Base-by-base conservation (phyloP, 2,797 vertebrate species). In the Anguilla anguilla region DNA sequence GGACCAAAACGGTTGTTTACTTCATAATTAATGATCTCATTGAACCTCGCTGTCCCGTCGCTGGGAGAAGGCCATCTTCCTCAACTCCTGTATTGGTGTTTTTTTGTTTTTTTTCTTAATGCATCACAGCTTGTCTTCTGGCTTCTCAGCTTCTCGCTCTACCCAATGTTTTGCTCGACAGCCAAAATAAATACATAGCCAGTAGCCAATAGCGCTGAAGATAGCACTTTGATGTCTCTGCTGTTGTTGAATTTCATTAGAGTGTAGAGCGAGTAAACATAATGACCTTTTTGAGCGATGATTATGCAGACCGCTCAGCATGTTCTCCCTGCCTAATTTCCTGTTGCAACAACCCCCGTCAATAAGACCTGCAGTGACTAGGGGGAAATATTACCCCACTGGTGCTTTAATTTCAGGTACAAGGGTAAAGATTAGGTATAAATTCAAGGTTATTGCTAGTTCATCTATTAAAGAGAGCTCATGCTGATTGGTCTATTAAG, bases 231-330 rank as follows among this genome's bases (percentile, higher is more conserved):
- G 43, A 77, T 77, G 15, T 74, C 69, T 74, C 11, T 17, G 69
- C 5, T 74, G n/a, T 43, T 77, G 74, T 39, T 22, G 19, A 15
- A 77, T 77, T 74, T 77, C 13, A 77, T 39, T 77, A 77, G 17
- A 5, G 35, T 17, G 2, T 0, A 15, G 15, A 77, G 74, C 43
- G 17, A 77, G 35, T 77, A 39, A 77, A 77, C 19, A 35, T 77
- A 77, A 77, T 77, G 74, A 43, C 15, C 74, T 77, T 77, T 77
- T 77, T 43, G 74, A 77, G 74, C 74, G 19, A 77, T 77, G 74
- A 39, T 39, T 77, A 43, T 77, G 28, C 39, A 17, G 4, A 77
- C 35, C 35, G 13, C 74, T 43, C 74, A 77, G 74, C 74, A 7
- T 77, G 74, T 43, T 77, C 74, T 77, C 3, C 15, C 15, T 6